Evolutionary conservation across 2,113 vertebrate genomes (phyloP).

Genomic region (Hippocampus barbouri): DNA sequence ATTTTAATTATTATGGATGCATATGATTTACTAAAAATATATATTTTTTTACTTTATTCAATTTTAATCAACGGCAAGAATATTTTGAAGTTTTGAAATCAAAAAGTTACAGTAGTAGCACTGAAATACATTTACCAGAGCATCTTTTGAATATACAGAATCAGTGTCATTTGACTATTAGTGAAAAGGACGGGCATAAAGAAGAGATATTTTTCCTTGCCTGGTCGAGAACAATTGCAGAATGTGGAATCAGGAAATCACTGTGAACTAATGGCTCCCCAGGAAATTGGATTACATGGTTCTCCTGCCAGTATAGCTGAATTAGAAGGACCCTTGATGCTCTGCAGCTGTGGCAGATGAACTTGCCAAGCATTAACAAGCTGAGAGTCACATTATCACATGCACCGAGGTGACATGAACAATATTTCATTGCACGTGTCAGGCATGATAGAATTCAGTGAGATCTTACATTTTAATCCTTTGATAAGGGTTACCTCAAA

Average conservation of each 20-base stretch:
- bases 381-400: not conserved
- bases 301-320: constrained; percentile 33
- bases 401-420: not conserved
- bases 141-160: not conserved
- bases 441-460: not conserved
- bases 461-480: not conserved
- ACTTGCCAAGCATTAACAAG: constrained; percentile 14
- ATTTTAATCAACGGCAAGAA: too few relatives aligned
- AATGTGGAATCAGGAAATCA: constrained; percentile 43
- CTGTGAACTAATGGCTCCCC: constrained; percentile 36
- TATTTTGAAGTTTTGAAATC: not conserved
- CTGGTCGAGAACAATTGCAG: constrained; percentile 27
- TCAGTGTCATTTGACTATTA: constrained; percentile 7
- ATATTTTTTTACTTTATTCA: too few relatives aligned
- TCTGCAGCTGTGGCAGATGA: constrained; percentile 29
- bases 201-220: constrained; percentile 23
- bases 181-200: constrained; percentile 14
- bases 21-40: too few relatives aligned
- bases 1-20: too few relatives aligned
- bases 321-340: constrained; percentile 31
- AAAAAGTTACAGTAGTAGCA: not conserved
- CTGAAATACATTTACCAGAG: not conserved
- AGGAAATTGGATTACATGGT: constrained; percentile 49
- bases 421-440: not conserved
- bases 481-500: not conserved